These are phyloP conservation scores for Pterois miles DNA, from an alignment of 2,797 vertebrate species.

Conservation along the genomic window DNA sequence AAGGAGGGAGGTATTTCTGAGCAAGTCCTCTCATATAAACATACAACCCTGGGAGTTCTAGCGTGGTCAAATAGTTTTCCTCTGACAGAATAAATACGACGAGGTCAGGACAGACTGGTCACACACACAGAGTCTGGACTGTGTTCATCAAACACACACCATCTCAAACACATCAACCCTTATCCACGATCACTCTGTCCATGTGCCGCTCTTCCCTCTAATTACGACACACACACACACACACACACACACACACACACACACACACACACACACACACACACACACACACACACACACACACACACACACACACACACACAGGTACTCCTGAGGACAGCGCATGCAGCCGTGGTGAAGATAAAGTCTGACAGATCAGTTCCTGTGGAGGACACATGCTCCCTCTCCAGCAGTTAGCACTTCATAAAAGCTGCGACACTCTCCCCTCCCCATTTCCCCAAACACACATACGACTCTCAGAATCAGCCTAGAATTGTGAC, in stretches of 20 bases:
- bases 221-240: slow-evolving; percentile 26
- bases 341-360: slow-evolving; percentile 28
- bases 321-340: slow-evolving; percentile 52
- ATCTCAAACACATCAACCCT: slow-evolving; percentile 38
- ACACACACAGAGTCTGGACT: slow-evolving; percentile 44
- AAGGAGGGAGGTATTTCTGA: slow-evolving; percentile 31
- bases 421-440: slow-evolving; percentile 70
- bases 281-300: neutral
- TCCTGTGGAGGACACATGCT: slow-evolving; percentile 74
- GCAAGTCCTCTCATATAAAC: slow-evolving; percentile 40
- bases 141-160: slow-evolving; percentile 49
- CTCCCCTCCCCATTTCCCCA: slow-evolving; percentile 17
- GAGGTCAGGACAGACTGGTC: slow-evolving; percentile 37
- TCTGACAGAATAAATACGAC: slow-evolving; percentile 46
- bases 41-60: slow-evolving; percentile 20
- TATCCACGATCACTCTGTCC: slow-evolving; percentile 11
- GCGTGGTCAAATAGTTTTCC: slow-evolving; percentile 21
- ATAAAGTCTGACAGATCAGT: slow-evolving; percentile 77
- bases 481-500: slow-evolving; percentile 6
- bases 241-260: slow-evolving; percentile 8
- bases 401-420: slow-evolving; percentile 74
- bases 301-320: slow-evolving; percentile 9
- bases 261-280: slow-evolving; percentile 18
- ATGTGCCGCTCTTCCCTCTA: slow-evolving; percentile 8
- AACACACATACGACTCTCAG: slow-evolving; percentile 36